Conservation (phyloP, 2,113 vertebrate genomes). For the Ammodytes dubius region DNA sequence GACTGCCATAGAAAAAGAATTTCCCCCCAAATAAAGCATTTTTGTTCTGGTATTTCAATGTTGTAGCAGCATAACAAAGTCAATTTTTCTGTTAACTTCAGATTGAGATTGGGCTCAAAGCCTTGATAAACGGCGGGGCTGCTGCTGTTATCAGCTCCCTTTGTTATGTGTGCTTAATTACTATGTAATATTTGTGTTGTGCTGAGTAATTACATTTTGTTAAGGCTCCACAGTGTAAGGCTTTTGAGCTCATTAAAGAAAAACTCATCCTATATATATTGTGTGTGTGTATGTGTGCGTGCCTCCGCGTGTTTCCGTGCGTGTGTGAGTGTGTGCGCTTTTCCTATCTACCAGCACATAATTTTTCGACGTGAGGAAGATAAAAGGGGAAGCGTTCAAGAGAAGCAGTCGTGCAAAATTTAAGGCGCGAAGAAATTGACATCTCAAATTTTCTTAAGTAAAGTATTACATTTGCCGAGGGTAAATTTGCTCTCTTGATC, state of each 20-base stretch:
- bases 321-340: too few species aligned
- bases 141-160: slow-evolving; percentile 61
- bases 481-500: slow-evolving; percentile 81
- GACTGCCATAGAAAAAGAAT: slow-evolving; percentile 81
- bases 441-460: slow-evolving; percentile 83
- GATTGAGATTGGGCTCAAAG: slow-evolving; percentile 50
- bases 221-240: slow-evolving; percentile 64
- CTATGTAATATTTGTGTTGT: slow-evolving; percentile 77
- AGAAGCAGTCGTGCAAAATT: slow-evolving; percentile 79
- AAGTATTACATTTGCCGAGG: slow-evolving; percentile 76
- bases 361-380: slow-evolving; percentile 71
- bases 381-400: slow-evolving; percentile 78
- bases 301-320: too few species aligned
- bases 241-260: slow-evolving; percentile 71
- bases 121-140: slow-evolving; percentile 56
- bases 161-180: slow-evolving; percentile 74
- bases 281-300: not conserved
- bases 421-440: slow-evolving; percentile 72
- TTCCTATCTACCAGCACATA: slow-evolving; percentile 29
- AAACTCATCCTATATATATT: slow-evolving; percentile 64
- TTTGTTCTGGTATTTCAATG: slow-evolving; percentile 66
- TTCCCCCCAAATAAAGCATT: slow-evolving; percentile 73
- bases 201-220: slow-evolving; percentile 79
- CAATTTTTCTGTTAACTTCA: slow-evolving; percentile 48
- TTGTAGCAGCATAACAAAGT: slow-evolving; percentile 65